phyloP scores from a whole-genome alignment of 2,888 invertebrate species.

The Blastobasis lacticolella region DNA sequence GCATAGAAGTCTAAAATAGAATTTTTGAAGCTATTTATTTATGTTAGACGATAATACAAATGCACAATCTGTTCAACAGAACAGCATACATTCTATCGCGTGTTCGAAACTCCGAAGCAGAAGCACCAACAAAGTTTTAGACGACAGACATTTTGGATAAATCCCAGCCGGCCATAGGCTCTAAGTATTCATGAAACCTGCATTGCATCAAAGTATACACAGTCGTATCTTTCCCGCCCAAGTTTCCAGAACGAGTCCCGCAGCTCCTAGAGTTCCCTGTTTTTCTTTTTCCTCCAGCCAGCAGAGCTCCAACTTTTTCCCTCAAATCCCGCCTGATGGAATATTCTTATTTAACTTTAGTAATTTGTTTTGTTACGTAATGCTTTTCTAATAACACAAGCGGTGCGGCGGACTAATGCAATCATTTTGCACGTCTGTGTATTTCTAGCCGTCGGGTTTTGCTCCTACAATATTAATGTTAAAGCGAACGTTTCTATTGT shows the following conservation, averaged over 20 bases:
- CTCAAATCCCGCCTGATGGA: slow-evolving; percentile 9
- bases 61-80: too few species aligned
- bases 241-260: not conserved
- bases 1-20: too few species aligned
- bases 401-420: slow-evolving; percentile 12
- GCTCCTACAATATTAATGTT: too few species aligned
- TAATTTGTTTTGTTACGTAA: slow-evolving; percentile 29
- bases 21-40: too few species aligned
- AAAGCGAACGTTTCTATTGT: slow-evolving; percentile 7
- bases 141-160: slow-evolving; percentile 2
- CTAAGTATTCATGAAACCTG: not conserved
- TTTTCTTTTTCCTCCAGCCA: slow-evolving; percentile 3
- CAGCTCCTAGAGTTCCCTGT: slow-evolving; percentile 11
- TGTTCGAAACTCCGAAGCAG: not conserved
- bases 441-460: too few species aligned
- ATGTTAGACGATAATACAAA: too few species aligned
- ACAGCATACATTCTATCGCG: slow-evolving; percentile 2
- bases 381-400: slow-evolving; percentile 22
- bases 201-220: not conserved
- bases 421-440: too few species aligned
- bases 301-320: not conserved
- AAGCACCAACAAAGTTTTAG: not conserved
- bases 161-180: too few species aligned
- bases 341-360: slow-evolving; percentile 16
- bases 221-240: not conserved